Percentiles rank a stretch among this genome's conserved stretches.
These are phyloP conservation scores for Sycophila sp. DNA, from an alignment of 1,140 invertebrate species.

Conservation along the genomic window DNA sequence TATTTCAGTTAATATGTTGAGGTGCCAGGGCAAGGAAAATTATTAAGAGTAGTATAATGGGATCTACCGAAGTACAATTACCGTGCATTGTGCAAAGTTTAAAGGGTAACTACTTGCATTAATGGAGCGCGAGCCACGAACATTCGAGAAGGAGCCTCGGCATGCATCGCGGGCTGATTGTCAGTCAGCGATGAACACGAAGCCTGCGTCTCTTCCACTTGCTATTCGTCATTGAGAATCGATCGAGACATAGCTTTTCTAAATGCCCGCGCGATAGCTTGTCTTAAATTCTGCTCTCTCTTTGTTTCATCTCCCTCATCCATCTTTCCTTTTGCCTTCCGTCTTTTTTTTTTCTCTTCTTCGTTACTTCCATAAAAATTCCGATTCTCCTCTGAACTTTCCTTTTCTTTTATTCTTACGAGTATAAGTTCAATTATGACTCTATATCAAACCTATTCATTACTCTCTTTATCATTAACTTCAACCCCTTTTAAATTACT, in stretches of 20 bases:
- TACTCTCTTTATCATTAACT: no score
- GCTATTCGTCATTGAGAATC: constrained; percentile 40
- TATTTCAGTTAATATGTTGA: no score
- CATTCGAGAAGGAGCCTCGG: not conserved
- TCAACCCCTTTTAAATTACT: no score
- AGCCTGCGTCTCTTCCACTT: constrained; percentile 3
- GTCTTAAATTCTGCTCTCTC: not conserved
- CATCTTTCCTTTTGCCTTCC: not conserved
- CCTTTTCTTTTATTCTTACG: no score
- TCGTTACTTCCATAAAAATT: no score
- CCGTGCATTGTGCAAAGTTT: not conserved
- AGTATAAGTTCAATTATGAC: no score
- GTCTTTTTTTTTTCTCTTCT: no score
- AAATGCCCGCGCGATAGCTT: constrained; percentile 1
- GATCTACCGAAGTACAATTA: not conserved
- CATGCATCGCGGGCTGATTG: not conserved
- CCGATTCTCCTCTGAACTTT: no score
- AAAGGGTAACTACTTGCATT: not conserved
- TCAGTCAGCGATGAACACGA: not conserved
- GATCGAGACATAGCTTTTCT: constrained; percentile 10
- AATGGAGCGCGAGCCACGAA: no score
- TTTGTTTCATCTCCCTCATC: not conserved
- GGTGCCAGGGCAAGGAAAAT: no score
- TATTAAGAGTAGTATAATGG: no score
- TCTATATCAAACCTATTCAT: no score